Conservation (phyloP, 2,888 invertebrate species). For the Labia minor region DNA sequence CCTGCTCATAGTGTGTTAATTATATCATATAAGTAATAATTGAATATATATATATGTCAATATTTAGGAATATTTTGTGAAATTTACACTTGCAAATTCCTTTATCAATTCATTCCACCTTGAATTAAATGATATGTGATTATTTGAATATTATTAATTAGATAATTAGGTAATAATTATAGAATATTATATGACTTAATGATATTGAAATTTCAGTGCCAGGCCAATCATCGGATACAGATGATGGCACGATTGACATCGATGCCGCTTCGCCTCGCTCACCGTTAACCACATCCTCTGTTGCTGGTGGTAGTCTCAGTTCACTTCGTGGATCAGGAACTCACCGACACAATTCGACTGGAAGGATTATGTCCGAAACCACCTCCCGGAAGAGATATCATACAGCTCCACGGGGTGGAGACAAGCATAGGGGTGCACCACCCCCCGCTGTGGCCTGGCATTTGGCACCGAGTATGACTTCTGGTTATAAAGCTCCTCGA, state of each 20-base stretch:
- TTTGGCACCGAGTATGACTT: conserved; percentile 49
- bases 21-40: too few species aligned
- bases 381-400: conserved; percentile 45
- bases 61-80: too few species aligned
- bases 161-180: too few species aligned
- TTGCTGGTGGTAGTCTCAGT: conserved; percentile 32
- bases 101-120: too few species aligned
- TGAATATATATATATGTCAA: too few species aligned
- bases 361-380: conserved; percentile 36
- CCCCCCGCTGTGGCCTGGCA: conserved; percentile 49
- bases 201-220: not conserved
- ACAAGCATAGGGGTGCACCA: conserved; percentile 36
- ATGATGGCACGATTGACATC: not conserved
- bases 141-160: too few species aligned
- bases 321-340: conserved; percentile 33
- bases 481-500: conserved; percentile 47
- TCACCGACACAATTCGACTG: conserved; percentile 32
- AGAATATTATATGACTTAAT: too few species aligned
- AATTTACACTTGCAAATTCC: too few species aligned
- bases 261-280: conserved; percentile 20
- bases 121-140: too few species aligned
- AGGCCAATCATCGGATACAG: conserved; percentile 13
- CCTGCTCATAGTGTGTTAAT: too few species aligned
- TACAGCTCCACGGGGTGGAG: conserved; percentile 42
- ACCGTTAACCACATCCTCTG: conserved; percentile 19